Percentiles rank a stretch among this genome's conserved stretches.
These are phyloP conservation scores for Ciona savignyi DNA, from an alignment of 23 tunicate species.

Conservation along the genomic window DNA sequence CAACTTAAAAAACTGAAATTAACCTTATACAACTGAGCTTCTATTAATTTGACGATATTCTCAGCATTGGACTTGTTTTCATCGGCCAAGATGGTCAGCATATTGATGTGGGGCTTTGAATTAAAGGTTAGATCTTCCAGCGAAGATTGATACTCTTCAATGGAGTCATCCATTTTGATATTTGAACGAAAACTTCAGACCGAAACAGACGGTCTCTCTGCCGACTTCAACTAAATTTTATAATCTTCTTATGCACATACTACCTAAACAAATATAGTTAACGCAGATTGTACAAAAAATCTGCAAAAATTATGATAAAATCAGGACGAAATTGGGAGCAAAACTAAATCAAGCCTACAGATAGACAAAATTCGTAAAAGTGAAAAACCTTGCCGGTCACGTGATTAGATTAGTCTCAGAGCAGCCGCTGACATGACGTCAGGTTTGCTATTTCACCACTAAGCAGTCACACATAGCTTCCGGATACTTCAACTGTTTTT, in stretches of 20 bases:
- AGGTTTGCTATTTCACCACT: too few relatives aligned
- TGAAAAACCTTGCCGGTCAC: not conserved
- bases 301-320: too few relatives aligned
- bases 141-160: constrained; percentile 62
- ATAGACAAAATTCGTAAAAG: too few relatives aligned
- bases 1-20: constrained; percentile 6
- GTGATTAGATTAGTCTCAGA: not conserved
- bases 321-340: too few relatives aligned
- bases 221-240: not conserved
- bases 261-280: too few relatives aligned
- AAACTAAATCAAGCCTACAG: too few relatives aligned
- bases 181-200: not conserved
- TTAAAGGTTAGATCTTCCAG: constrained; percentile 82
- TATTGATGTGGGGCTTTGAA: constrained; percentile 90
- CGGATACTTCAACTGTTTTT: too few relatives aligned
- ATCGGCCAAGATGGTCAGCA: constrained; percentile 84
- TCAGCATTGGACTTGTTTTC: constrained; percentile 66
- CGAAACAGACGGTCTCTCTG: not conserved
- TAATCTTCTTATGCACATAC: not conserved
- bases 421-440: not conserved
- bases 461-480: too few relatives aligned
- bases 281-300: too few relatives aligned
- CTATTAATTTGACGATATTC: constrained; percentile 52
- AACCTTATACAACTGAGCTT: constrained; percentile 74
- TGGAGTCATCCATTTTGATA: constrained; percentile 35